phyloP scores from a whole-genome alignment of 2,888 invertebrate genomes.

The Metacarcinus magister region DNA sequence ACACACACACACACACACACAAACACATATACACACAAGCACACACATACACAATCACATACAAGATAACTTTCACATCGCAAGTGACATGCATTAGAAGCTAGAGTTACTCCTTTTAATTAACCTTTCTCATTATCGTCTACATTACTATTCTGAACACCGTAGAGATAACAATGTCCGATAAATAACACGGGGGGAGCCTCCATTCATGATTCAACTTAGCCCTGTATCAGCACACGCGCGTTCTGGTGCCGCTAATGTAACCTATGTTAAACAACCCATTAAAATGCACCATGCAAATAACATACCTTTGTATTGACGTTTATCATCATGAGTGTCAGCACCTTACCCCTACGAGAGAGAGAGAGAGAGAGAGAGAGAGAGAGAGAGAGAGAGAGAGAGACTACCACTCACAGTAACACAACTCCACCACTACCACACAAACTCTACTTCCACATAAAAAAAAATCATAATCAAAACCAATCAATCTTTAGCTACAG shows the following conservation, averaged over 20 bases:
- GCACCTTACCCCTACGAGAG: background rate
- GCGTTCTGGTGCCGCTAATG: background rate
- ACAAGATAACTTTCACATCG: background rate
- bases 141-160: background rate
- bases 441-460: no score
- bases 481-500: no score
- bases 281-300: slow-evolving; percentile 29
- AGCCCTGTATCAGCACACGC: background rate
- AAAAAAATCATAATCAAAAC: no score
- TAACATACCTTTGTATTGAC: background rate
- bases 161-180: background rate
- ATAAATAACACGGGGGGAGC: slow-evolving; percentile 19
- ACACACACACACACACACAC: background rate
- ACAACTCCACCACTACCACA: no score
- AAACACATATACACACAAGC: background rate
- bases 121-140: background rate
- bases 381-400: background rate
- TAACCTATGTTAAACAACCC: background rate
- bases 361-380: background rate
- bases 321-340: slow-evolving; percentile 13
- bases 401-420: background rate
- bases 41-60: background rate
- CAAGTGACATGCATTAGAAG: background rate
- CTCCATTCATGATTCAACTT: background rate
- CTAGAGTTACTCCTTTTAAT: background rate